These are phyloP conservation scores for Dasyornis broadbenti DNA, from an alignment of 2,113 vertebrate genomes.

Conservation along the genomic window DNA sequence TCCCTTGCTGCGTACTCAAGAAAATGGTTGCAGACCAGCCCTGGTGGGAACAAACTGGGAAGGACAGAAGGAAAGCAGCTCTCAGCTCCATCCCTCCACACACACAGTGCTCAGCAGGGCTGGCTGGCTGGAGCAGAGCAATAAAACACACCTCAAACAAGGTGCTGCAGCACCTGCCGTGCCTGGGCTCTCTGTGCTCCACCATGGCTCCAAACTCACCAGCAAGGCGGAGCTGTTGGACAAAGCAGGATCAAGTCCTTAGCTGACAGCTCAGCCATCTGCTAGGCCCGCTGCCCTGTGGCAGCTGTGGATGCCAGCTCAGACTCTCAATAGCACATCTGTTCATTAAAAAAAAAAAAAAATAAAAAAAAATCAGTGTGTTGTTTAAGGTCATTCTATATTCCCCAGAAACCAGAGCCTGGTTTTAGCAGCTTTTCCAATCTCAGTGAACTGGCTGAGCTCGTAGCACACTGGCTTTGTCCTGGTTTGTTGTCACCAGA, in stretches of 20 bases:
- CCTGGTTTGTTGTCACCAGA: background rate
- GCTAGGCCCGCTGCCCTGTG: background rate
- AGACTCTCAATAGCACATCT: slow-evolving; percentile 32
- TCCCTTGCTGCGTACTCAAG: background rate
- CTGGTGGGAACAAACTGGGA: background rate
- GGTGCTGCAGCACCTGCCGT: background rate
- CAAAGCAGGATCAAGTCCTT: background rate
- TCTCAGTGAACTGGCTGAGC: background rate
- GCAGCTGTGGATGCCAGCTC: slow-evolving; percentile 31
- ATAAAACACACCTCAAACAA: background rate
- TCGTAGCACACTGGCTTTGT: background rate
- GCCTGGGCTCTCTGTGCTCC: background rate
- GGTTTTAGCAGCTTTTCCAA: background rate
- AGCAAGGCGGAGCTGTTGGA: background rate
- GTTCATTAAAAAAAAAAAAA: background rate
- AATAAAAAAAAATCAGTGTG: background rate
- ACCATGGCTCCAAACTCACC: background rate
- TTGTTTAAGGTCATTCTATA: slow-evolving; percentile 25
- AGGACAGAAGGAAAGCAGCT: background rate
- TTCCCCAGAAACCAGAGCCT: background rate
- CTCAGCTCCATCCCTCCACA: background rate
- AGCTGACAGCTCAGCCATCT: slow-evolving; percentile 35
- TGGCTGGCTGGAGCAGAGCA: background rate
- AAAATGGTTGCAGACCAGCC: background rate
- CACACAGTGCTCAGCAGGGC: background rate